A percentile compares a stretch with the other conserved stretches of the same genome.
phyloP scores from a whole-genome alignment of 2,113 vertebrate genomes.

The Rhegmatorhina hoffmannsi region DNA sequence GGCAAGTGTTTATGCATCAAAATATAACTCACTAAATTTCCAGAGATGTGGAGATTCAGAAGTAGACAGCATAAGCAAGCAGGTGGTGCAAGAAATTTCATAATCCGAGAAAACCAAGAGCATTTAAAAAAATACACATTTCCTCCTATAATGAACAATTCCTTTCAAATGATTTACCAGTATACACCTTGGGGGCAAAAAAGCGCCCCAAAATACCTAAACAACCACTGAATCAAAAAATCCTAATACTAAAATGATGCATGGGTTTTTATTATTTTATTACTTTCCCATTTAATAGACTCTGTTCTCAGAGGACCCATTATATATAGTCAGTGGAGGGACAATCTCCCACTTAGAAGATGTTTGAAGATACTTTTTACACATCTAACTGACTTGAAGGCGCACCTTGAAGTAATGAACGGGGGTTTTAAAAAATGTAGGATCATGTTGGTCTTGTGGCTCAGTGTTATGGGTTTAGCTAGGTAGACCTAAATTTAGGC shows the following conservation, averaged over 20 bases:
- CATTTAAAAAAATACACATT: neutral
- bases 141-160: neutral
- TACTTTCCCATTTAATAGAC: neutral
- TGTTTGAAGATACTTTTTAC: neutral
- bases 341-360: neutral
- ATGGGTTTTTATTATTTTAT: neutral
- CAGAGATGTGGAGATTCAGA: neutral
- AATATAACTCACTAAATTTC: constrained; percentile 37
- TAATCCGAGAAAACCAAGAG: neutral
- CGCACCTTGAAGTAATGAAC: neutral
- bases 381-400: neutral
- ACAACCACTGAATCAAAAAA: neutral
- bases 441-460: fast-evolving
- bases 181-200: fast-evolving
- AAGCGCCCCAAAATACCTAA: neutral
- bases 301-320: neutral
- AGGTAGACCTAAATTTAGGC: no score
- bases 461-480: neutral
- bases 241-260: neutral
- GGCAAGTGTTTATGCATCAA: constrained; percentile 47
- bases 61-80: neutral
- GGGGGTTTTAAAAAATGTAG: neutral
- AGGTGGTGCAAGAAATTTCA: neutral
- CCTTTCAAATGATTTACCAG: neutral
- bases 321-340: neutral